Percentiles rank a stretch among this genome's conserved stretches.
Conservation (phyloP, 2,113 vertebrate genomes). For the Pteruthius melanotis region DNA sequence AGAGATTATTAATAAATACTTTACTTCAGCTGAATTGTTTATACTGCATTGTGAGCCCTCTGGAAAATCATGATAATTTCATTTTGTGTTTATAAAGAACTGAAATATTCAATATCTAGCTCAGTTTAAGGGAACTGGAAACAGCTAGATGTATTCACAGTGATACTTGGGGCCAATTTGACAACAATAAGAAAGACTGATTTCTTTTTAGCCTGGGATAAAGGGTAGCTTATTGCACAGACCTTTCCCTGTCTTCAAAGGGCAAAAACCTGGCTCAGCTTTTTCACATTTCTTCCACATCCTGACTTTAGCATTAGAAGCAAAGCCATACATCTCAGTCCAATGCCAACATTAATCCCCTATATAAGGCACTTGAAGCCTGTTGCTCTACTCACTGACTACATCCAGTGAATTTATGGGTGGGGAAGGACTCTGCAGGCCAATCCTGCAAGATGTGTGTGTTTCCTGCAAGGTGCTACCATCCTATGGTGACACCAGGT, state of each 20-base stretch:
- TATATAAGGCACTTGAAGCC: neutral
- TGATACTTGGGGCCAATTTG: neutral
- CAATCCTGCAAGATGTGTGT: neutral
- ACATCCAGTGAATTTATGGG: neutral
- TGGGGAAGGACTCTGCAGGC: neutral
- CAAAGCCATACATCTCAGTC: neutral
- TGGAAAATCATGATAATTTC: slow-evolving; percentile 15
- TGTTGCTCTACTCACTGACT: neutral
- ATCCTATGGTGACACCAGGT: neutral
- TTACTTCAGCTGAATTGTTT: neutral
- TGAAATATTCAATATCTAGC: neutral
- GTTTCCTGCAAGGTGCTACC: neutral
- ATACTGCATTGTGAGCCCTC: neutral
- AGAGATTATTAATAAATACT: slow-evolving; percentile 2
- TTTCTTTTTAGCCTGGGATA: slow-evolving; percentile 24
- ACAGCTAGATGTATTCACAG: neutral
- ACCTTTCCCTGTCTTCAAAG: slow-evolving; percentile 3
- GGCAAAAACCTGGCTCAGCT: slow-evolving; percentile 38
- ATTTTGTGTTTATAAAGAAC: neutral
- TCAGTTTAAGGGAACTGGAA: neutral
- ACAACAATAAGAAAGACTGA: slow-evolving; percentile 19
- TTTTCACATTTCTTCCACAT: neutral
- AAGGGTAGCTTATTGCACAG: slow-evolving; percentile 21
- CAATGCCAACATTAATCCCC: neutral
- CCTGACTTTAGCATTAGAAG: neutral